Evolutionary conservation across 1,140 invertebrate genomes (phyloP), one percentile per base, ranked within the genome.

Genomic region (Drosophila eugracilis): DNA sequence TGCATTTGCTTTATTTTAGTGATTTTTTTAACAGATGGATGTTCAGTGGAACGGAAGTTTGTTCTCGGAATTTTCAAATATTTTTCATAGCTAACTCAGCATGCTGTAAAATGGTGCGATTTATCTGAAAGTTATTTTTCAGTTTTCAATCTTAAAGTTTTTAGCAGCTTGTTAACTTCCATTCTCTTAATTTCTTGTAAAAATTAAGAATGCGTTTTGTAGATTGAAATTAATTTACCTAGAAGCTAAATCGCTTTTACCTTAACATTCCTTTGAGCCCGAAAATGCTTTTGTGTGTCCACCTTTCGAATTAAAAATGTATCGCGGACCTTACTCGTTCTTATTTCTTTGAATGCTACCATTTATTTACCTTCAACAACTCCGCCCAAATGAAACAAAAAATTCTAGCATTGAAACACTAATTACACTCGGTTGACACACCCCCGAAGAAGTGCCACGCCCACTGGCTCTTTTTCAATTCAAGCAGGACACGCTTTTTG

Each of bases 331-430:
- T 5, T 34, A 15, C 28, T 50, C 22, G 21, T 36, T 14, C 10
- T 21, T 55, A n/a, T 32, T 47, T 30, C 17, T 26, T 37, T 65
- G 57, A 47, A 48, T 5, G 15, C 57, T 48, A 62, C 24, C 57
- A 34, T 65, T 53, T 66, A 67, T 67, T 67, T 67, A 42, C 63
- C 45, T 42, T 53, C 62, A 53, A 34, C 65, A 67, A 32, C 62
- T 53, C 62, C 65, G 63, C 65, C 65, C 63, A 3, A 17, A 34
- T 26, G 15, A 32, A 37, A 55, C 7, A 19, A 17, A 39, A 17
- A 39, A 55, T 70, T 41, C 26, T 21, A 21, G 21, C 63, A 52
- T 49, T 73, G 70, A 63, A 73, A 52, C 70, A 24, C 69, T 74
- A 74, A 74, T 74, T 74, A 74, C 57, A 45, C 14, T 26, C 42